Evolutionary conservation across 2,888 invertebrate species (phyloP).

Genomic region (Drosophila bunnanda): DNA sequence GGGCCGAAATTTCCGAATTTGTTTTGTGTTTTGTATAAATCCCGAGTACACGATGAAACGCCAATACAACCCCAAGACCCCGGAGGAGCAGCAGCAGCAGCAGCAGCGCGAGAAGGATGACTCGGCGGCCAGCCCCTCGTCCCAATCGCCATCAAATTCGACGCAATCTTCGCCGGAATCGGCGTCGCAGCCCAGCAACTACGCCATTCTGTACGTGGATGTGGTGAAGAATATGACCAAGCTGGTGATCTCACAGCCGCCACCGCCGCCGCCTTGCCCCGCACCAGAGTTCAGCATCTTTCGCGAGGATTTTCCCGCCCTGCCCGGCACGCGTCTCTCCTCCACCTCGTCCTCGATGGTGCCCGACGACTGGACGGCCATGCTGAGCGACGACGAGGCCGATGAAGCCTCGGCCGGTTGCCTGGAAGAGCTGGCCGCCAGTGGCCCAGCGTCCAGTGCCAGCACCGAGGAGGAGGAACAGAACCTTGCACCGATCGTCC

Average conservation of each 20-base stretch:
- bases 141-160: slow-evolving; percentile 1
- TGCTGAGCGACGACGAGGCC: slow-evolving; percentile 46
- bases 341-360: slow-evolving; percentile 13
- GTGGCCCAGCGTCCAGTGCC: neutral
- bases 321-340: slow-evolving; percentile 45
- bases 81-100: slow-evolving; percentile 17
- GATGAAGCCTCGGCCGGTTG: neutral
- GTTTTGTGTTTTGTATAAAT: slow-evolving; percentile 9
- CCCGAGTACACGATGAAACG: slow-evolving; percentile 55
- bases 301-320: slow-evolving; percentile 63
- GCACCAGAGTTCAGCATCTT: slow-evolving; percentile 53
- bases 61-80: slow-evolving; percentile 44
- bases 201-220: slow-evolving; percentile 58
- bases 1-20: slow-evolving; percentile 28
- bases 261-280: slow-evolving; percentile 17
- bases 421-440: neutral
- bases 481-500: neutral
- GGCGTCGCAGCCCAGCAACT: slow-evolving; percentile 12
- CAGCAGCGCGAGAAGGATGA: slow-evolving; percentile 15
- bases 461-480: slow-evolving; percentile 1
- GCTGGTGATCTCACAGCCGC: slow-evolving; percentile 6
- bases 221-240: slow-evolving; percentile 59
- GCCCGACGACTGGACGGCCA: slow-evolving; percentile 56
- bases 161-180: slow-evolving; percentile 9
- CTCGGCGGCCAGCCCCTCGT: neutral